Evolutionary conservation across 2,888 invertebrate genomes (phyloP), one percentile per base, ranked within the genome.

Genomic region (Corythucha ciliata): DNA sequence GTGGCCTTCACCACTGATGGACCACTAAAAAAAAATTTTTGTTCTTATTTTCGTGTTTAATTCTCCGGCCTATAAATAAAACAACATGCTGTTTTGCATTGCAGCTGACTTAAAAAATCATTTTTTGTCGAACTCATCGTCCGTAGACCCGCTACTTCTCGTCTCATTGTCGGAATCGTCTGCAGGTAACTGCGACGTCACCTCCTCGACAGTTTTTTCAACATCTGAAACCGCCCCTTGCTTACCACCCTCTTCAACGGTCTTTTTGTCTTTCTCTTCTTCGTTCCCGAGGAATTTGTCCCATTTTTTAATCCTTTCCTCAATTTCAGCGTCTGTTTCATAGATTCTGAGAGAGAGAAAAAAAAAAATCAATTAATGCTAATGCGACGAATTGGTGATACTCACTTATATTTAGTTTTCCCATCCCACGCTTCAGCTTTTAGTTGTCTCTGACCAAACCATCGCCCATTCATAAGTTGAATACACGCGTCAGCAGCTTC

Each of bases 341-440:
- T 80, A 79, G 63, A 93, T 80, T 68, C 83, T 81, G 59, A 57
- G 69, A 63, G 55, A 44, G 59, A 59, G 47, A 51, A 29, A 36
- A 10, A 48, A 41, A 36, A 10, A 14, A 12, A 16, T 36, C 8
- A 36, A 14, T 36, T 36, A 36, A 8, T 36, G 37, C 8, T 10
- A 12, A 16, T 10, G 29, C 8, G 29, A 29, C 10, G 29, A 10
- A n/a, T n/a, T 10, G 29, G 29, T 10, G 8, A 14, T 18, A 26
- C 34, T 29, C 58, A 76, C 77, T 80, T 83, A 70, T 83, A 93
- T 68, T 92, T 96, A 0, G 91, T 90, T 67, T 84, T 84, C 16
- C 97, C 97, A 72, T 98, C 94, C 90, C 92, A 97, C 57, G 85
- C 80, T 65, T 84, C 83, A 3, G 93, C 96, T 3, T 76, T 78